phyloP scores from a whole-genome alignment of 2,888 invertebrate species.

The Entomobrya proxima region DNA sequence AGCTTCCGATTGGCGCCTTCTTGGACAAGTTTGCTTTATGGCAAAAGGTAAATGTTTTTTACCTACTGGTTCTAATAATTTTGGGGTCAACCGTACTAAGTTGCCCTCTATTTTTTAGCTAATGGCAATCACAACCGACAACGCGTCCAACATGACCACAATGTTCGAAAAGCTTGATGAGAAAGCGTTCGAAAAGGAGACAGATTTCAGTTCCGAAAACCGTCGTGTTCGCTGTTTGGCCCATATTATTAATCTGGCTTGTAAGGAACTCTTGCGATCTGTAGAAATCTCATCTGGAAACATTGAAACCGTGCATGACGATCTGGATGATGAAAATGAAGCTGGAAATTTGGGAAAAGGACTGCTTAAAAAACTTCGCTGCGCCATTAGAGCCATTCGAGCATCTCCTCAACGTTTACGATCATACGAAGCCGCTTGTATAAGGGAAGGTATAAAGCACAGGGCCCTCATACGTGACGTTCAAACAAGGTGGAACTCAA shows the following conservation, averaged over 20 bases:
- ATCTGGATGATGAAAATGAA: neutral
- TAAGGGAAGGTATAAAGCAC: neutral
- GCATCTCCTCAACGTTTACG: neutral
- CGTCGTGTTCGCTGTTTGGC: slow-evolving; percentile 46
- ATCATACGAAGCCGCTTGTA: neutral
- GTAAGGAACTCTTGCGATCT: neutral
- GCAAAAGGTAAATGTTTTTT: slow-evolving; percentile 14
- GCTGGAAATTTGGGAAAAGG: neutral
- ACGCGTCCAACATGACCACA: slow-evolving; percentile 42
- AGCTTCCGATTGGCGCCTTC: neutral
- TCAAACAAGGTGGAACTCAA: slow-evolving; percentile 30
- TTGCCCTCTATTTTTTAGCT: neutral
- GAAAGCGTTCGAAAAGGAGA: neutral
- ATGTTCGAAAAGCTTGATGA: slow-evolving; percentile 1
- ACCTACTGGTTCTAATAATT: neutral
- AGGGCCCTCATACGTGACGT: neutral
- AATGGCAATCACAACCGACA: slow-evolving; percentile 15
- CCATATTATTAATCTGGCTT: slow-evolving; percentile 48
- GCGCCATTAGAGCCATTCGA: neutral
- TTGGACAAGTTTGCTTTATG: neutral
- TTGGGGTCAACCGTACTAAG: neutral
- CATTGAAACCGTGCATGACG: neutral
- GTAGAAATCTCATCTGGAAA: neutral
- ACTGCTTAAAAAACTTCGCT: neutral
- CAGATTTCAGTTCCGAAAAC: neutral